Evolutionary conservation across 2,113 vertebrate genomes (phyloP), one percentile per base, ranked within the genome.

Genomic region (Cyanocitta stelleri): DNA sequence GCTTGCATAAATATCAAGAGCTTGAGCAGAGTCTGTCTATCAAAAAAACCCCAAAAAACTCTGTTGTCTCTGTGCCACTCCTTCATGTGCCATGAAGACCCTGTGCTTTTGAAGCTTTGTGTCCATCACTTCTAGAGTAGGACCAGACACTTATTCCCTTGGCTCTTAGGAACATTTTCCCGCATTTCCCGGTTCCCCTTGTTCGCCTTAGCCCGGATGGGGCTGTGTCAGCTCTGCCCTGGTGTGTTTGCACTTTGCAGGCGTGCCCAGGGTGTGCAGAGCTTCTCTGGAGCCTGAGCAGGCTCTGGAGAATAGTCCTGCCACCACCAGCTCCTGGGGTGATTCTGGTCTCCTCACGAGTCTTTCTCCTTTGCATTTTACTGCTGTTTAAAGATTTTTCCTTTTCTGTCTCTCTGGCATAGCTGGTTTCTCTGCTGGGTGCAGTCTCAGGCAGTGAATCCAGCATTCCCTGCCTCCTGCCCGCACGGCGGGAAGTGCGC

Each of bases 401-500:
- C 1, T 2, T 49, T 78, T 55, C 75, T 2, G 0, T 51, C 30
- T 49, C 5, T 6, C 63, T 51, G 62, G 46, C 24, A 44, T 33
- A 62, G 62, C 23, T 33, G 33, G 23, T 9, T 58, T 30, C 61
- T 79, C 66, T 56, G 32, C 51, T 20, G 59, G 35, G 35, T 19
- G 4, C 39, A 27, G 44, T 32, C 77, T 24, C 11, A 21, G 29
- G 37, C 9, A 32, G 32, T 16, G 29, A 77, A 61, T 54, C 23
- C 37, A 59, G 20, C 19, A 1, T 26, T 91, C 52, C 48, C 37
- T 64, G 58, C n/a, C 26, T 37, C 29, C 32, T 30, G 23, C 32
- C 13, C 0, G 1, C 9, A 6, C 1, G 6, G 46, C 13, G 19
- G 49, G 39, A 37, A 56, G 21, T 9, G 18, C 0, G 0, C 72